These are phyloP conservation scores for Strongylocentrotus purpuratus DNA, from an alignment of 35 echinoderm and acorn worm genomes.

Conservation along the genomic window DNA sequence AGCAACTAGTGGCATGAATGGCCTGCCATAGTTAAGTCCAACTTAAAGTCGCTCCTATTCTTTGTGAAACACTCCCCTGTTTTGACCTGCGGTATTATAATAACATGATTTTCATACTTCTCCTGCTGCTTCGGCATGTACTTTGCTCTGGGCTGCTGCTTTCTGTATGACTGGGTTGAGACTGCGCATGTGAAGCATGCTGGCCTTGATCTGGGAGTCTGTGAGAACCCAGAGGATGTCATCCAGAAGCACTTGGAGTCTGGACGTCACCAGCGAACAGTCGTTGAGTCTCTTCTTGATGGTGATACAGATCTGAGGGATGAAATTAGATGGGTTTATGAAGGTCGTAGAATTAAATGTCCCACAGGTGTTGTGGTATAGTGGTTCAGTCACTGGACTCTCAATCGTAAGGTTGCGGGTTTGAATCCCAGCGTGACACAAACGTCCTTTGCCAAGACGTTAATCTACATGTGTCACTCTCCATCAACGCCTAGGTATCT, in stretches of 20 bases:
- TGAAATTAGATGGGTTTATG: not conserved
- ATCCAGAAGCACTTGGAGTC: constrained; percentile 86
- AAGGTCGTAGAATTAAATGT: not conserved
- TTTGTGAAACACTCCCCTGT: no score
- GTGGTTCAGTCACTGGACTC: no score
- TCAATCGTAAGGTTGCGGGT: no score
- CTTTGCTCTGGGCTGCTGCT: constrained; percentile 87
- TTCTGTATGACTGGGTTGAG: constrained; percentile 94
- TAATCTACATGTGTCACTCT: no score
- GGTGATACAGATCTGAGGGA: constrained; percentile 77
- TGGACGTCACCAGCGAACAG: constrained; percentile 84
- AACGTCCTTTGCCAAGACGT: no score
- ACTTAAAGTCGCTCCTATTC: no score
- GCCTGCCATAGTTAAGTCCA: no score
- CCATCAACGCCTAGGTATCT: no score
- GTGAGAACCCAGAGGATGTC: constrained; percentile 96
- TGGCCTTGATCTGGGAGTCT: constrained; percentile 94
- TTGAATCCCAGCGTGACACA: no score
- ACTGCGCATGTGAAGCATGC: constrained; percentile 85
- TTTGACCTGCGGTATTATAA: not conserved
- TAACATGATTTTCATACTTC: constrained; percentile 55
- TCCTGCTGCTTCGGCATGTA: constrained; percentile 76
- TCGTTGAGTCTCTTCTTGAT: constrained; percentile 86
- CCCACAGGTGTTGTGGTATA: no score
- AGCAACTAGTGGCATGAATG: no score